Base-by-base conservation (phyloP, 2,113 vertebrate species). In the Dendropsophus ebraccatus region DNA sequence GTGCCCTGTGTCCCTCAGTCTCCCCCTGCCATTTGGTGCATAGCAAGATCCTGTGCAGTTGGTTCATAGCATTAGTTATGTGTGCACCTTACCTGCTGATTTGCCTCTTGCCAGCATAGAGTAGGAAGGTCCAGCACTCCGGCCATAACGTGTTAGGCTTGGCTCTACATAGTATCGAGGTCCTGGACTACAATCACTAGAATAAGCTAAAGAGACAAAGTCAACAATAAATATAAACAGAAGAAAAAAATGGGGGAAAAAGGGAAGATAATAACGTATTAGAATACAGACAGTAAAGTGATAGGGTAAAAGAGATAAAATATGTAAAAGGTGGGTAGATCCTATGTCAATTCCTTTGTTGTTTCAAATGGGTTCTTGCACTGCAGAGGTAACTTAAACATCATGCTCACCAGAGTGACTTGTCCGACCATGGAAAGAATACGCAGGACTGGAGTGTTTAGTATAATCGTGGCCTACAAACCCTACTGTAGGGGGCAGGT, bases 101-200 rank as follows among this genome's bases (percentile, higher is more conserved):
- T 91, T 93, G 21, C 88, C 91, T 84, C 95, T 91, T 16, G 95
- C 95, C 81, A 94, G 87, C 37, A 98, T 97, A 28, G 96, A 96
- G 88, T 94, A 98, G 4, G 96, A 94, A 0, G 96, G 96, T 0
- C 92, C 93, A 17, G 93, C 92, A 72, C 89, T 94, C 21, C 92
- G 92, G 35, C 97, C 97, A 23, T 96, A 97, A 5, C 96, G 95
- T 0, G 96, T 98, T 23, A 96, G 87, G 23, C 93, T 95, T 0
- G 92, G 90, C 5, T 95, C 94, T 83, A 97, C 83, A 30, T 93
- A 92, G 89, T 98, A 97, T 85, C 91, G 88, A 0, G 97, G 97
- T 30, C 97, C 97, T 0, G 97, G 97, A 83, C 96, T 96, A 82
- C 92, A 90, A 77, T 96, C 94, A 32, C 92, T 92, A 11, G 90